These are phyloP conservation scores for Parapristionchus giblindavisi DNA, from an alignment of 2,888 invertebrate genomes.

Conservation along the genomic window DNA sequence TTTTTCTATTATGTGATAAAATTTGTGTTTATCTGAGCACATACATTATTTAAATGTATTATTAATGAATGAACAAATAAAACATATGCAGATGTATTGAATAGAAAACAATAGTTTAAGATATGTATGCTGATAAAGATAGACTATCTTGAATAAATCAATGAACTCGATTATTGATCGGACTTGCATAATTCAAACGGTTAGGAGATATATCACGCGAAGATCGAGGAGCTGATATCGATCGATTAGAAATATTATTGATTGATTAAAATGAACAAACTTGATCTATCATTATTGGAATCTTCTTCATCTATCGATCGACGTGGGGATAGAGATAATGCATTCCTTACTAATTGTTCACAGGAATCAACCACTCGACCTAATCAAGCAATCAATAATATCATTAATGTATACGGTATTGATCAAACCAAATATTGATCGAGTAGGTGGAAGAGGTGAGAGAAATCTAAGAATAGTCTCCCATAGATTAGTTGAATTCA, in stretches of 20 bases:
- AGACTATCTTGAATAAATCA: too few species aligned
- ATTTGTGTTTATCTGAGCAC: too few species aligned
- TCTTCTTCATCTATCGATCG: constrained; percentile 32
- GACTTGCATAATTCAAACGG: background rate
- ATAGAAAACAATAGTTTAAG: too few species aligned
- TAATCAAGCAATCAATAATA: background rate
- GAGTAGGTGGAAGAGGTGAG: constrained; percentile 6
- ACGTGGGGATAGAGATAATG: constrained; percentile 25
- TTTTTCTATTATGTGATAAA: too few species aligned
- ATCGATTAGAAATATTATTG: constrained; percentile 6
- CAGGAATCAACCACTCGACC: constrained; percentile 35
- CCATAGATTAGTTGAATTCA: constrained; percentile 63
- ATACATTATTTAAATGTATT: too few species aligned
- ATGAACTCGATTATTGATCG: too few species aligned
- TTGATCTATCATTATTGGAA: background rate
- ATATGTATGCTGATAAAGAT: too few species aligned
- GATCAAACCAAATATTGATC: background rate
- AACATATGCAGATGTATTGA: too few species aligned
- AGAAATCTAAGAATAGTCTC: constrained; percentile 38
- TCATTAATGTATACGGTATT: background rate
- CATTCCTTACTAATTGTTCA: constrained; percentile 37
- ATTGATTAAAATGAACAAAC: background rate
- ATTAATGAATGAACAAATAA: too few species aligned
- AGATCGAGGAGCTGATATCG: constrained; percentile 27
- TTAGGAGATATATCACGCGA: too few species aligned